Evolutionary conservation across 2,888 invertebrate species (phyloP), one percentile per base, ranked within the genome.

Genomic region (Drosophila neonasuta): DNA sequence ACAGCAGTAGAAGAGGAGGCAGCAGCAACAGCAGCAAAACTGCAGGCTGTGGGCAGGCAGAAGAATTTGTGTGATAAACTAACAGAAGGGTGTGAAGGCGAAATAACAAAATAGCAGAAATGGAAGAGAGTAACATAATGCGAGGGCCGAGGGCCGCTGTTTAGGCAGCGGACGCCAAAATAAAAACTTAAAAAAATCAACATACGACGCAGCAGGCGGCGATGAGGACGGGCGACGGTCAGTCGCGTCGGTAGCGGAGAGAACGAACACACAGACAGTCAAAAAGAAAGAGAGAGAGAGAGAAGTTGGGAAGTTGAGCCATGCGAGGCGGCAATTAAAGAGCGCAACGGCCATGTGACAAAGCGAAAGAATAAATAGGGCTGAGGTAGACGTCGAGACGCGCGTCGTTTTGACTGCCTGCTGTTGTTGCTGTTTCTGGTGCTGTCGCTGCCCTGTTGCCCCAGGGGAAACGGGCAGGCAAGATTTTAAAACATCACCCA

Each of bases 301-400:
- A 50, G 34, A 20, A 44, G 55, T 58, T 75, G 72, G 51, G 62
- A 74, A 74, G 74, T 74, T 63, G 71, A 69, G 70, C 82, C 86
- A 78, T 65, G 64, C 67, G 67, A 67, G 63, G 66, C 73, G 77
- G 77, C 79, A 79, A 79, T 79, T 82, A 82, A 79, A 79, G 77
- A 79, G 79, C 77, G 80, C 86, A 77, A 78, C 78, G 81, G 69
- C 77, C 77, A 85, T 79, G 79, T 81, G 80, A 81, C 81, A 81
- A 81, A 68, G 80, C 85, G 80, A 67, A 86, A 80, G 69, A 74
- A 77, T 68, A 74, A 86, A 84, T 84, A 79, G 86, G 81, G 82
- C 79, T 70, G 79, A 83, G 83, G 86, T 85, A 77, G 83, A 74
- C 80, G 76, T 42, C 71, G 76, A 55, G 58, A 30, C 51, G 70